These are phyloP conservation scores for Leptothorax acervorum DNA, from an alignment of 2,888 invertebrate species.

Conservation along the genomic window DNA sequence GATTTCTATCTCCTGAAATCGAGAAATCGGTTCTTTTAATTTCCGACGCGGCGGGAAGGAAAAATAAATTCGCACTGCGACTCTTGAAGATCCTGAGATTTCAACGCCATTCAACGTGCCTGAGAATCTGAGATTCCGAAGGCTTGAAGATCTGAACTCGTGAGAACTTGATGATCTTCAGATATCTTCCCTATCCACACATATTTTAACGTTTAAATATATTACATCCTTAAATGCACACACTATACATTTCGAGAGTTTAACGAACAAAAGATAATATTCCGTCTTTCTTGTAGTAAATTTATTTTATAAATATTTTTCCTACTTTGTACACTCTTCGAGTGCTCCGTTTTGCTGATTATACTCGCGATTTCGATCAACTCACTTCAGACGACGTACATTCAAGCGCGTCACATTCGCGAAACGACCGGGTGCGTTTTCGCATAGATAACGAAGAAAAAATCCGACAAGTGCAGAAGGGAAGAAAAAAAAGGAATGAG, in stretches of 20 bases:
- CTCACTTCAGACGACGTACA: neutral
- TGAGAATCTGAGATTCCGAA: neutral
- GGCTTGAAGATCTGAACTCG: neutral
- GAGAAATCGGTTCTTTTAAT: neutral
- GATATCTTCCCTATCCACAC: neutral
- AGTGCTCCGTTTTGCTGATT: neutral
- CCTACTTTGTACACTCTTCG: neutral
- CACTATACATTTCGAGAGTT: neutral
- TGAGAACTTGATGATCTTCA: neutral
- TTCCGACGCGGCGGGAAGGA: neutral
- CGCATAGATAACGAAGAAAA: conserved; percentile 57
- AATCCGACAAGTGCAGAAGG: neutral
- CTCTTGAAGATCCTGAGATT: too few species aligned
- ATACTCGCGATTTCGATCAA: neutral
- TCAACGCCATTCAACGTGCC: too few species aligned
- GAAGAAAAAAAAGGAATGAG: conserved; percentile 43
- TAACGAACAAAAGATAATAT: neutral
- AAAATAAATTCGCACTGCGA: neutral
- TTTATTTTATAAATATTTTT: neutral
- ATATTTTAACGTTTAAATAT: neutral
- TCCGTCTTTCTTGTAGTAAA: neutral
- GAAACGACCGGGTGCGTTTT: conserved; percentile 52
- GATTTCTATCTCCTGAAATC: neutral
- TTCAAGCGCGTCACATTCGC: conserved; percentile 26
- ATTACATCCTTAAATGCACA: neutral